Evolutionary conservation across 2,797 vertebrate genomes (phyloP), one percentile per base, ranked within the genome.

Genomic region (Epinephelus coioides): DNA sequence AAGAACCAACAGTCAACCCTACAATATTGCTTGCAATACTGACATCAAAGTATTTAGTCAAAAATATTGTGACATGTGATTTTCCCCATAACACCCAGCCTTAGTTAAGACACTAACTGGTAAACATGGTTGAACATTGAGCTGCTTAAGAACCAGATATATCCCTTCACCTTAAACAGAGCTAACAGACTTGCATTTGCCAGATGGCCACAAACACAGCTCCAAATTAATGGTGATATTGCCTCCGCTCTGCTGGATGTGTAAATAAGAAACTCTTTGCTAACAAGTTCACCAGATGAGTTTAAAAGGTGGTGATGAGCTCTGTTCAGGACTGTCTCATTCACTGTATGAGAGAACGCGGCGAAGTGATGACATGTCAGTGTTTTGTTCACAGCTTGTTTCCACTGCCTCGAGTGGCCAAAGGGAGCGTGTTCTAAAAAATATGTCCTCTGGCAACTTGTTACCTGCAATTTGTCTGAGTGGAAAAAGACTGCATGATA

Each of bases 381-480:
- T 9, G 25, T 30, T 62, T 43, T 46, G 15, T 19, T 62, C 21
- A 25, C 40, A 25, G 60, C 43, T 46, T 19, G 55, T 34, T 34
- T 57, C 0, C 55, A 19, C 19, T 18, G 27, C 18, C 55, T 34
- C 9, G 27, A 34, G 55, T 34, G 17, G 17, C n/a, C 6, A 19
- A 34, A 43, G 27, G 4, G 3, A 49, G n/a, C 2, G 1, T 43
- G 50, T 13, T 27, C 5, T 46, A 34, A 23, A 61, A 56, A 69
- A 13, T 5, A 21, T 27, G 17, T 51, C 27, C 7, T n/a, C 55
- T 62, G n/a, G n/a, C 9, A 56, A 46, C 8, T 55, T 47, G 51
- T 71, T 50, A 65, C 34, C 23, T 62, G 50, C n/a, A 18, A 49
- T 83, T 51, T 65, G 38, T 67, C 49, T 57, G 19, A 55, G 25